Conservation (phyloP, 2,113 vertebrate genomes). For the Actinemys pallida region DNA sequence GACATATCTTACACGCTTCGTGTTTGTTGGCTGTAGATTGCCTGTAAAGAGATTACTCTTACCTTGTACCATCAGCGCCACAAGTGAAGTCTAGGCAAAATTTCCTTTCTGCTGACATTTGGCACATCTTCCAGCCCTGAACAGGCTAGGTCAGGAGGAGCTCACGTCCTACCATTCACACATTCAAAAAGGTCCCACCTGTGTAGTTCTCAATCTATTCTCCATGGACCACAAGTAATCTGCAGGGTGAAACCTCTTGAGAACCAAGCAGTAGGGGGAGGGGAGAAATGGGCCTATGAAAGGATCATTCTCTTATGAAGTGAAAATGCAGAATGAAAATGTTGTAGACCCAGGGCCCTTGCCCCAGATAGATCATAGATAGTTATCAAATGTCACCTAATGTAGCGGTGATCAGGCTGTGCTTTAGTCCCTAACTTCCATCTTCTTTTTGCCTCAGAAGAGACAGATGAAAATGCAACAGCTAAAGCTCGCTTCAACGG, state of each 20-base stretch:
- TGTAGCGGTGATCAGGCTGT: fast-evolving
- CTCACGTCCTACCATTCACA: neutral
- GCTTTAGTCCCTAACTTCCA: neutral
- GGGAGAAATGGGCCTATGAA: neutral
- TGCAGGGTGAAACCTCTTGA: neutral
- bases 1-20: neutral
- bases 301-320: neutral
- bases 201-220: neutral
- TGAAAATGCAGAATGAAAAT: neutral
- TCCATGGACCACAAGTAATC: neutral
- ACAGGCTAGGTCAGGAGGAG: neutral
- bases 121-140: neutral
- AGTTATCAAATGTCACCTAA: neutral
- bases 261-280: neutral
- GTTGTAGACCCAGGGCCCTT: neutral
- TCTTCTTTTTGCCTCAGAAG: slow-evolving; percentile 62
- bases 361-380: neutral
- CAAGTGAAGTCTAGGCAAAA: neutral
- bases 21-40: neutral
- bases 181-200: neutral
- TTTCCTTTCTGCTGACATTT: neutral
- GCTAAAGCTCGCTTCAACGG: slow-evolving; percentile 70
- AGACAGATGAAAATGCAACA: slow-evolving; percentile 77
- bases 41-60: neutral
- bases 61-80: neutral